These are phyloP conservation scores for Melanerpes aurifrons DNA, from an alignment of 2,113 vertebrate species.

Conservation along the genomic window DNA sequence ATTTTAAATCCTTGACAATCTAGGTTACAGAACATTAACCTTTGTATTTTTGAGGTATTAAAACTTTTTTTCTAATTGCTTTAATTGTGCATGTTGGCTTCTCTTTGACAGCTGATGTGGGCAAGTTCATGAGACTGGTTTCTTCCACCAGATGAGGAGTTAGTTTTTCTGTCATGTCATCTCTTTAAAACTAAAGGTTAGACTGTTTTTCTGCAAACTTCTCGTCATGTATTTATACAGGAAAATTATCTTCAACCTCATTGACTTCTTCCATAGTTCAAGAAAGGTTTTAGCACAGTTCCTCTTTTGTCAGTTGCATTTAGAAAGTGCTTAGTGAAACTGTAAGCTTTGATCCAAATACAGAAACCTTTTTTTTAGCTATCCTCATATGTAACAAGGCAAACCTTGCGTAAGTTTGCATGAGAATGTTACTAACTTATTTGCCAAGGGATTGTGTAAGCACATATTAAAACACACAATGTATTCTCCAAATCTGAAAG, in stretches of 20 bases:
- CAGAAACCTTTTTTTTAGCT: background rate
- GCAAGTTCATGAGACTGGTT: background rate
- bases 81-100: background rate
- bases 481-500: background rate
- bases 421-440: conserved; percentile 3
- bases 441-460: conserved; percentile 44
- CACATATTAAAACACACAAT: conserved; percentile 7
- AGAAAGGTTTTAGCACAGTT: background rate
- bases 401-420: conserved; percentile 31
- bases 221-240: background rate
- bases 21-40: background rate
- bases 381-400: background rate
- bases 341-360: background rate
- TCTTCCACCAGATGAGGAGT: background rate
- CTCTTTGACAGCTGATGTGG: background rate
- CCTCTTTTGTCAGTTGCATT: background rate
- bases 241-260: background rate
- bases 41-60: background rate
- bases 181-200: background rate
- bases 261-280: background rate
- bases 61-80: background rate
- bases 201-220: background rate
- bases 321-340: background rate
- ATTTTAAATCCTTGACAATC: background rate
- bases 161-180: background rate